Base-by-base conservation (phyloP, 2,888 invertebrate species). In the Ochropleura plecta region DNA sequence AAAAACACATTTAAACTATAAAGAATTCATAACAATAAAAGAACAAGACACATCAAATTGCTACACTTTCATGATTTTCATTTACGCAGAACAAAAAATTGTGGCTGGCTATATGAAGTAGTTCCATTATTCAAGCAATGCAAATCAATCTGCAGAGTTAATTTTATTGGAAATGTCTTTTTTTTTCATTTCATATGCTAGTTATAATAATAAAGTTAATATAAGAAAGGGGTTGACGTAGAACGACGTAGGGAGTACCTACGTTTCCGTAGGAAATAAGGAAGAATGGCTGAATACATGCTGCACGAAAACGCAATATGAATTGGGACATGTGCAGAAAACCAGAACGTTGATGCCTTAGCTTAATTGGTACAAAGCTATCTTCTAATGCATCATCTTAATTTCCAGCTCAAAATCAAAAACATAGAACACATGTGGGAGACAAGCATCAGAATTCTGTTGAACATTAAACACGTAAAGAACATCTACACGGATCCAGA, bases 401-500 rank as follows among this genome's bases (percentile, higher is more conserved):
- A 77, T 83, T 90, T 76, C 16, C 91, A 98, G 96, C 96, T 97
- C 0, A 97, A 97, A 84, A 96, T 98, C 73, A 96, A 97, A 76
- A 97, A 97, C 83, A 96, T 98, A 90, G 97, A 97, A 84, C 97
- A 97, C 92, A 97, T 97, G 81, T 96, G 97, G 91, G 97, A 98
- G 88, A 95, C 97, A 60, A 97, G 97, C 20, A 90, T 97, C 0
- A 92, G 97, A 48, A 95, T 97, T 30, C 95, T 98, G 77, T 90
- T 97, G 83, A 96, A 96, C 73, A 97, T 98, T 86, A 96, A 97
- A 79, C 97, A 97, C 75, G 96, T 98, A 5, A 97, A 97, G 68
- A 97, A 97, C 73, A 97, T 97, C 68, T 98, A 97, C 90, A 97
- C 97, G 44, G 97, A 97, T 80, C 97, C 97, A n/a, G 97, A 97